phyloP scores from a whole-genome alignment of 2,113 vertebrate species.

The Drymodes brunneopygia region DNA sequence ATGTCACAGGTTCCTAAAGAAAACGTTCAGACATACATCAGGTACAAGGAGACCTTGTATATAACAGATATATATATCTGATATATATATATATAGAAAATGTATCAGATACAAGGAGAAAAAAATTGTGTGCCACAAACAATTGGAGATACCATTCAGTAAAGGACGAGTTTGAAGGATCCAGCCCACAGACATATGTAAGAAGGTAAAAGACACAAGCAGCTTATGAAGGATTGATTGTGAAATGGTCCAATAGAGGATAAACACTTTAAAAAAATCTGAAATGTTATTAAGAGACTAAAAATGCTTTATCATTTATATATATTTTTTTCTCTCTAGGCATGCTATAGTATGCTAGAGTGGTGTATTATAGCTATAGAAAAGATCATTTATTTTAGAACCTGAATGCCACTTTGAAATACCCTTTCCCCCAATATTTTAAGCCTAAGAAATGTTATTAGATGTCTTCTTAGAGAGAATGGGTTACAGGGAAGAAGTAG shows the following conservation, averaged over 20 bases:
- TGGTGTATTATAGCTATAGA: neutral
- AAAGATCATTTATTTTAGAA: neutral
- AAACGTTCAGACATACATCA: neutral
- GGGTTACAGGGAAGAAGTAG: neutral
- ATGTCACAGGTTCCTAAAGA: neutral
- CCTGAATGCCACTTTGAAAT: neutral
- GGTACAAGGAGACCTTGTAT: too few relatives aligned
- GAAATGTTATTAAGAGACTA: neutral
- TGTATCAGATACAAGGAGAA: too few relatives aligned
- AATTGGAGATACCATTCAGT: neutral
- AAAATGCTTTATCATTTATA: neutral
- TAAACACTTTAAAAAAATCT: neutral
- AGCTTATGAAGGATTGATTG: neutral
- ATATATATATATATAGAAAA: too few relatives aligned
- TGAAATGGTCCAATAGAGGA: neutral
- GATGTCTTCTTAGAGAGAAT: neutral
- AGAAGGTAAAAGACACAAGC: neutral
- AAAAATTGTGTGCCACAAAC: neutral
- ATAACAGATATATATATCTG: too few relatives aligned
- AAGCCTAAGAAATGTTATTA: neutral
- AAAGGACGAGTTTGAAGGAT: neutral
- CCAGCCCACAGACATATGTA: neutral
- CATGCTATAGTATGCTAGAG: neutral
- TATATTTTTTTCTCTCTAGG: neutral
- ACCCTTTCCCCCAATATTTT: neutral